Evolutionary conservation across 2,113 vertebrate species (phyloP).

Genomic region (Pycnonotus jocosus): DNA sequence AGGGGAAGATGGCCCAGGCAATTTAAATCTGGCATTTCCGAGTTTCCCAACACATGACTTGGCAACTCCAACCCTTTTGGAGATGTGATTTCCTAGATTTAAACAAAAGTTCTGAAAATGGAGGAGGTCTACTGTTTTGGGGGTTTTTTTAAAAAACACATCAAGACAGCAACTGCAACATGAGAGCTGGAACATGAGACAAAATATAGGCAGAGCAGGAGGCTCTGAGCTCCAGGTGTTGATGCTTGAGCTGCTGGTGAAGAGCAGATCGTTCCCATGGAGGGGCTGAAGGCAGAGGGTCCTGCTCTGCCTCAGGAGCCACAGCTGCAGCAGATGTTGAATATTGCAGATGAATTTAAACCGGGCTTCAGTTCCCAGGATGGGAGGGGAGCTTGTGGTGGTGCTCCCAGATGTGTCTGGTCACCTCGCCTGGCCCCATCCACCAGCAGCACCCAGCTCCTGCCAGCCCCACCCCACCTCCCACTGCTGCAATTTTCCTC

Average conservation of each 20-base stretch:
- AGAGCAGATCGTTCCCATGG: rapidly evolving
- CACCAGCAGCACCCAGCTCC: background rate
- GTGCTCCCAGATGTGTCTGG: background rate
- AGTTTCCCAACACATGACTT: background rate
- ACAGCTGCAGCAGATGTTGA: background rate
- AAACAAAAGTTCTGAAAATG: background rate
- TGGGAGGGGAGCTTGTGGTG: rapidly evolving
- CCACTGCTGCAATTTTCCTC: background rate
- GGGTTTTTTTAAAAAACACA: background rate
- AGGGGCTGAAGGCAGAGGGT: background rate
- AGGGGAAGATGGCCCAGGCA: background rate
- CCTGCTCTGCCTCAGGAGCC: background rate
- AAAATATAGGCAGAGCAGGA: background rate
- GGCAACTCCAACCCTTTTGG: background rate
- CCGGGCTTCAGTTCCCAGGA: background rate
- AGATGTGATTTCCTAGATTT: background rate
- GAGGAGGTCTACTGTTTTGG: too few species aligned
- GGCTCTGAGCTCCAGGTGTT: background rate
- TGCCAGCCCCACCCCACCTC: background rate
- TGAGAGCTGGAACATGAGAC: rapidly evolving
- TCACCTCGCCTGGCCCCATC: background rate
- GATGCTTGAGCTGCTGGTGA: background rate
- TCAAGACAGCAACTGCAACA: background rate
- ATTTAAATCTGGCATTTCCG: background rate
- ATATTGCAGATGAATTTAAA: background rate